Evolutionary conservation across 2,797 vertebrate species (phyloP), one percentile per base, ranked within the genome.

Genomic region (Falco naumanni): DNA sequence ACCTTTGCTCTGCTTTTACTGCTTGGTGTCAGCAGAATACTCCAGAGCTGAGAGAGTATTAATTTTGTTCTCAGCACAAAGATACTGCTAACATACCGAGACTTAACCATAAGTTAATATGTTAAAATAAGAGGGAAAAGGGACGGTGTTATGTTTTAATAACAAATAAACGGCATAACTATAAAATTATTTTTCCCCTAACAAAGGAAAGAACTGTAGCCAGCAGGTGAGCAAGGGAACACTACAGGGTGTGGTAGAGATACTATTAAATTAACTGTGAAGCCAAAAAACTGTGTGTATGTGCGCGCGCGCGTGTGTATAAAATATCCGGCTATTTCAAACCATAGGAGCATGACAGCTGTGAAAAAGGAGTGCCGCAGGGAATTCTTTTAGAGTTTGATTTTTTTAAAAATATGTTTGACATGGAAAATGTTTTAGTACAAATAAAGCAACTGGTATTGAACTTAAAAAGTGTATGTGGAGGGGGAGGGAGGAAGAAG

Each of bases 391-490:
- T 96, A 98, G 98, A 98, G 97, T 98, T 98, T 98, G 98, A 98
- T 98, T 98, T 99, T 98, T 98, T 97, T 79, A 3, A 16, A 95
- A 98, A 98, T 98, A 98, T 98, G 98, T 99, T 99, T 99, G 98
- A 99, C 99, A 99, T 97, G 96, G 98, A 98, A 99, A 99, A 99
- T 98, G 98, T 99, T 99, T 99, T 99, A 99, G 98, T 99, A 98
- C 98, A 99, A 99, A 99, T 99, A 99, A 99, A 98, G 98, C 98
- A 98, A 98, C 98, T 98, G 98, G 98, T 99, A 99, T 98, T 98
- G 98, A 99, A 98, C 98, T 98, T 98, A 98, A 97, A 97, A 98
- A 98, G 92, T 96, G 84, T 89, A 78, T 90, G 87, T 3, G 5
- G 70, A 89, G 92, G 91, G 92, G 92, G 91, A 93, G 84, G 91